A percentile compares a stretch with the other conserved stretches of the same genome.
Evolutionary conservation across 2,113 vertebrate genomes (phyloP).

Genomic region (Azemiops feae): DNA sequence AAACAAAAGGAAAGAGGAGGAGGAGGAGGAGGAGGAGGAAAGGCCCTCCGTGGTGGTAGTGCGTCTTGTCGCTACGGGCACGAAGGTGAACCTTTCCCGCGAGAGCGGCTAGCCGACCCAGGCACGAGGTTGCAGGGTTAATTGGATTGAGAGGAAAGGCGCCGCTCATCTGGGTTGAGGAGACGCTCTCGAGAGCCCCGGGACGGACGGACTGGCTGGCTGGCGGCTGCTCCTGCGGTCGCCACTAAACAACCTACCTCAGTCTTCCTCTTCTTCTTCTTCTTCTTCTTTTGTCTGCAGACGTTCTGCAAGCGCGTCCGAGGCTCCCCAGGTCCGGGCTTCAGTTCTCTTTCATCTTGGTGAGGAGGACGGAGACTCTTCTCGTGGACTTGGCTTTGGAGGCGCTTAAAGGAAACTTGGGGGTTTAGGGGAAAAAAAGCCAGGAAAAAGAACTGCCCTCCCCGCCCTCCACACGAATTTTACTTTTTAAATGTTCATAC

Average conservation of each 20-base stretch:
- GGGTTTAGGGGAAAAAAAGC: neutral
- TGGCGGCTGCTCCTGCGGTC: slow-evolving; percentile 31
- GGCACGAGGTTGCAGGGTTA: slow-evolving; percentile 68
- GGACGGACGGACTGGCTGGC: slow-evolving; percentile 39
- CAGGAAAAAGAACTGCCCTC: neutral
- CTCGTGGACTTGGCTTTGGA: slow-evolving; percentile 81
- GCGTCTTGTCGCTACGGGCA: slow-evolving; percentile 66
- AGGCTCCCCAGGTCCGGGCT: slow-evolving; percentile 70
- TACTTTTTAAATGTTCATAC: slow-evolving; percentile 92
- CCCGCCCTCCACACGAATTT: slow-evolving; percentile 70
- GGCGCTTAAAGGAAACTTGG: slow-evolving; percentile 75
- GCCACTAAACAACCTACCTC: slow-evolving; percentile 82
- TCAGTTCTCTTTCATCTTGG: slow-evolving; percentile 73
- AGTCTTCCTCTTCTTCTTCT: slow-evolving; percentile 69
- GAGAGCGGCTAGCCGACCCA: slow-evolving; percentile 67
- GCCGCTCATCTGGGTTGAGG: slow-evolving; percentile 73
- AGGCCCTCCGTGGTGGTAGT: slow-evolving; percentile 57
- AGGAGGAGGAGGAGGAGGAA: neutral
- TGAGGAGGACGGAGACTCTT: slow-evolving; percentile 75
- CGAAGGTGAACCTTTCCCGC: slow-evolving; percentile 65
- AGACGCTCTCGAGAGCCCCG: slow-evolving; percentile 67
- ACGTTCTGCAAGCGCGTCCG: slow-evolving; percentile 76
- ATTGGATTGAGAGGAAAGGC: slow-evolving; percentile 69
- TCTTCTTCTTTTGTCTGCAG: slow-evolving; percentile 75
- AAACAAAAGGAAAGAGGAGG: slow-evolving; percentile 53